Percentiles rank a stretch among this genome's conserved stretches.
Evolutionary conservation across 2,797 vertebrate genomes (phyloP).

Genomic region (Amblyraja radiata): DNA sequence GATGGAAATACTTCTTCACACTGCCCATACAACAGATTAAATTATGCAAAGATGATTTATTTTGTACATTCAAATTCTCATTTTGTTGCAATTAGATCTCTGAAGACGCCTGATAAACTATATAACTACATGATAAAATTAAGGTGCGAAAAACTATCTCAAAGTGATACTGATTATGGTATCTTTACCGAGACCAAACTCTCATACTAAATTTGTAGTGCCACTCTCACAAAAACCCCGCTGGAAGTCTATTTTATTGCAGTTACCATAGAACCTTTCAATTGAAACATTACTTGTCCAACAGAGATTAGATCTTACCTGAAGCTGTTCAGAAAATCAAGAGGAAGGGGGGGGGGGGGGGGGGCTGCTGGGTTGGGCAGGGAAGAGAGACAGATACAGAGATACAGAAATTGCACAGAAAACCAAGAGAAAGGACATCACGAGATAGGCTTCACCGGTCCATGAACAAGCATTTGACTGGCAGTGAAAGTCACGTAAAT

Average conservation of each 20-base stretch:
- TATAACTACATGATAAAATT: not conserved
- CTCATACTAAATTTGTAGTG: not conserved
- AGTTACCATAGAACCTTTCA: not conserved
- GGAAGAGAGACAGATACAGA: not conserved
- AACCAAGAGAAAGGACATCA: not conserved
- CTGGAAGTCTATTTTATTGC: not conserved
- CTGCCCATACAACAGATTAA: not conserved
- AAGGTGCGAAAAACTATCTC: not conserved
- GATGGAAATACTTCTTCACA: slow-evolving; percentile 5
- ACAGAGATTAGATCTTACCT: not conserved
- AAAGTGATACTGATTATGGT: not conserved
- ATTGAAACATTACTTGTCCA: not conserved
- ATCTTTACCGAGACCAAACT: not conserved
- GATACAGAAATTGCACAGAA: not conserved
- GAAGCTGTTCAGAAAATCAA: slow-evolving; percentile 22
- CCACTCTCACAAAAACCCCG: not conserved
- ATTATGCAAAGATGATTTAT: not conserved
- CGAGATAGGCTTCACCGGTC: not conserved
- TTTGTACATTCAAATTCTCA: not conserved
- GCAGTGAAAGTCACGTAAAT: not conserved
- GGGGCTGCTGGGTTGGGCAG: not conserved
- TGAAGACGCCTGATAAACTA: not conserved
- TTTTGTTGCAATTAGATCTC: not conserved
- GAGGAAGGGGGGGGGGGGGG: not conserved
- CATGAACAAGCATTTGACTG: not conserved